Evolutionary conservation across 2,797 vertebrate species (phyloP).

Genomic region (Ceyx erithaca): DNA sequence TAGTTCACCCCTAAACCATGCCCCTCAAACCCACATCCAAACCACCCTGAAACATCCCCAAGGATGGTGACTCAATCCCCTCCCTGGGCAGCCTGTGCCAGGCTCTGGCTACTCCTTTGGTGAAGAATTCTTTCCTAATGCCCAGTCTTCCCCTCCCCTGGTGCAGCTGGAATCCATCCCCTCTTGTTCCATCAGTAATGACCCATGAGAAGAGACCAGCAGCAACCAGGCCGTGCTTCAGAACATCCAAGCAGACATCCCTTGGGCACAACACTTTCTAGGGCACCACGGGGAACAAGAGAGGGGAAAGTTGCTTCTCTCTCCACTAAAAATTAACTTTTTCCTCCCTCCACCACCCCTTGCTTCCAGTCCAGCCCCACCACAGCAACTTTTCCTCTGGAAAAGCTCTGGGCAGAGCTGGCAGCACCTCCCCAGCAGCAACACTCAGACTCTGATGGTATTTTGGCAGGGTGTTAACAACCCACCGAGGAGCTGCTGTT

Average conservation of each 20-base stretch:
- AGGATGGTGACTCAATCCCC: too few relatives aligned
- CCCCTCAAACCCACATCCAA: too few relatives aligned
- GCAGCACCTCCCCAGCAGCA: rapidly evolving
- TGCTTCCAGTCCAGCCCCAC: neutral
- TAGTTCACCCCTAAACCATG: too few relatives aligned
- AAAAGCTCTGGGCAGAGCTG: neutral
- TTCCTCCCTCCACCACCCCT: neutral
- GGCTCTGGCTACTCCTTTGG: too few relatives aligned
- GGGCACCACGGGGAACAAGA: neutral
- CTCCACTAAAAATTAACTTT: slow-evolving; percentile 21
- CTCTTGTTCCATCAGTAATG: too few relatives aligned
- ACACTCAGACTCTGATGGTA: neutral
- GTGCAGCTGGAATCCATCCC: too few relatives aligned
- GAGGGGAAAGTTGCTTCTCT: neutral
- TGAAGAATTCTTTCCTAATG: too few relatives aligned
- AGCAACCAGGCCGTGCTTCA: neutral
- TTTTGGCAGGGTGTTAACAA: neutral
- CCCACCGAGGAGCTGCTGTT: neutral
- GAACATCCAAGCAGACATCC: neutral
- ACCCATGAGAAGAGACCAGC: too few relatives aligned
- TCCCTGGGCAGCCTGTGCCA: too few relatives aligned
- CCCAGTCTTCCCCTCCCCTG: too few relatives aligned
- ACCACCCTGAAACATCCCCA: too few relatives aligned
- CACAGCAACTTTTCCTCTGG: neutral
- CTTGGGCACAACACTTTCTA: rapidly evolving